A percentile compares a stretch with the other conserved stretches of the same genome.
Conservation (phyloP, 2,888 invertebrate genomes). For the Drosophila fulvimacula region DNA sequence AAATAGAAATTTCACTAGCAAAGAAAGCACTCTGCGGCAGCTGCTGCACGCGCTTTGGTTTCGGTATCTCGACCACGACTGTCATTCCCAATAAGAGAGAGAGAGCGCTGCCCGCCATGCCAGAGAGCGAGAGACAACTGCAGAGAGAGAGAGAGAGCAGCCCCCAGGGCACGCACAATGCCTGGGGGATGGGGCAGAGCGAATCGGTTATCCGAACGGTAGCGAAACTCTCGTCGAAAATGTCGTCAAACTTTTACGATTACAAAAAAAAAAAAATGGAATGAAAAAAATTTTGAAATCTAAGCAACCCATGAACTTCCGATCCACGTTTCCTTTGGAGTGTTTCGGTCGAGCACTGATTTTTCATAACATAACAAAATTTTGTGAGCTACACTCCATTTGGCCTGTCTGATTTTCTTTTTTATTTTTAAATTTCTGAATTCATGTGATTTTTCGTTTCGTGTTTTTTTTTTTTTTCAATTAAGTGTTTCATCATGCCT, state of each 20-base stretch:
- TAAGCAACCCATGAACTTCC: constrained; percentile 26
- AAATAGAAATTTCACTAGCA: constrained; percentile 58
- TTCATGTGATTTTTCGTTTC: constrained; percentile 15
- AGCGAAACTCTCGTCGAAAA: no score
- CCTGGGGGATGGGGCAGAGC: constrained; percentile 45
- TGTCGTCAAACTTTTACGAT: not conserved
- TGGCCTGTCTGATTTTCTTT: constrained; percentile 12
- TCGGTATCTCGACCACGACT: constrained; percentile 54
- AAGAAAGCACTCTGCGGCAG: constrained; percentile 43
- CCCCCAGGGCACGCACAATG: constrained; percentile 28
- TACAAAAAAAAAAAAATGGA: not conserved
- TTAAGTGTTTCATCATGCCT: constrained; percentile 28
- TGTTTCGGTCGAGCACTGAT: fast-evolving
- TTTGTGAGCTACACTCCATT: constrained; percentile 13
- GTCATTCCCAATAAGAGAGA: constrained; percentile 34
- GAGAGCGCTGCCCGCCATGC: not conserved
- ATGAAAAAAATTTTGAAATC: not conserved
- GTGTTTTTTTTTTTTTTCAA: constrained; percentile 1
- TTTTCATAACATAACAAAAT: constrained; percentile 16
- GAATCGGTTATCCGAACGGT: constrained; percentile 49
- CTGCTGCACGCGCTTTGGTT: constrained; percentile 60
- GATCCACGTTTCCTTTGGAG: not conserved
- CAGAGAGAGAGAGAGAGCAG: constrained; percentile 16
- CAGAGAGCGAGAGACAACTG: constrained; percentile 21
- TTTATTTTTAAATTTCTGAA: constrained; percentile 21